Conservation (phyloP, 2,888 invertebrate genomes). For the Aporophyla nigra region DNA sequence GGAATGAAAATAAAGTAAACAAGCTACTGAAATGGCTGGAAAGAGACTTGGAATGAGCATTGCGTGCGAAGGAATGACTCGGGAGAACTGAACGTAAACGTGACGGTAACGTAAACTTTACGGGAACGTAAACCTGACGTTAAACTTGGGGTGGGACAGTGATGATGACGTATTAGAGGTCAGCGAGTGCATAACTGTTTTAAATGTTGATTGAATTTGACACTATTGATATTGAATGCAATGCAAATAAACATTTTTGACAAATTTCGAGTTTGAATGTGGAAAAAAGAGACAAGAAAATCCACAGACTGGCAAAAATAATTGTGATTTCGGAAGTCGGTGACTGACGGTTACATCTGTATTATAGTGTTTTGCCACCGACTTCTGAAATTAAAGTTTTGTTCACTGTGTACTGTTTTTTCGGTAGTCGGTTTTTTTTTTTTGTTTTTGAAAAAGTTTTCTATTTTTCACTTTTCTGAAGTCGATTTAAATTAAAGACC, state of each 20-base stretch:
- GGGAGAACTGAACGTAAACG: slow-evolving; percentile 45
- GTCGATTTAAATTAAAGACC: too few relatives aligned
- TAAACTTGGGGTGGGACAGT: slow-evolving; percentile 8
- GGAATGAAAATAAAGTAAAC: slow-evolving; percentile 67
- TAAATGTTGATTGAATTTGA: not conserved
- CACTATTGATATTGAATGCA: not conserved
- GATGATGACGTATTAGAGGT: slow-evolving; percentile 23
- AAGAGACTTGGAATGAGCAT: slow-evolving; percentile 63
- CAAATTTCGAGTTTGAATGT: not conserved
- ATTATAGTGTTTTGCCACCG: too few relatives aligned
- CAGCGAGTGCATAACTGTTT: slow-evolving; percentile 30
- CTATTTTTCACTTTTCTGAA: too few relatives aligned
- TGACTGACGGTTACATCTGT: too few relatives aligned
- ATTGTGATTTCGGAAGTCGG: too few relatives aligned
- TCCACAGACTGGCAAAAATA: too few relatives aligned
- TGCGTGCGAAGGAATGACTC: slow-evolving; percentile 55
- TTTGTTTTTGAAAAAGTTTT: too few relatives aligned
- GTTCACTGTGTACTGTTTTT: too few relatives aligned
- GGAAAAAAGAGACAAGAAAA: too few relatives aligned
- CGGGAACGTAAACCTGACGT: slow-evolving; percentile 20
- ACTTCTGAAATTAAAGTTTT: too few relatives aligned
- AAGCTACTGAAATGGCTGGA: slow-evolving; percentile 55
- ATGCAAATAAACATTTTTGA: not conserved
- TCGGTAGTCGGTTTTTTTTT: too few relatives aligned
- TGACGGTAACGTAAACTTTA: slow-evolving; percentile 32